Base-by-base conservation (phyloP, 1,140 invertebrate species). In the Mycetomoellerius zeteki region DNA sequence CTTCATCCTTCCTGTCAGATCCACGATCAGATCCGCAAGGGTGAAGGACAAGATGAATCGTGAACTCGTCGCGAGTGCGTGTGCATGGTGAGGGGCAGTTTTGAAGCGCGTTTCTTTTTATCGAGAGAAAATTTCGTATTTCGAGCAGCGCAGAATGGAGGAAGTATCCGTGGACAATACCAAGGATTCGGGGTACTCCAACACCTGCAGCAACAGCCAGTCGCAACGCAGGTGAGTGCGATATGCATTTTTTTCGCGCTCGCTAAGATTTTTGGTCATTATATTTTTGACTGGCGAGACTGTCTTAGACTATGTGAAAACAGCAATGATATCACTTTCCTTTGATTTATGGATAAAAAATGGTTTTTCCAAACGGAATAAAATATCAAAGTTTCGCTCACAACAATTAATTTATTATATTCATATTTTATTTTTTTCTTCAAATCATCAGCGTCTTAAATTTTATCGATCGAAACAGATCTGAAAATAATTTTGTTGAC, bases 111-210 rank as follows among this genome's bases (percentile, higher is more conserved):
- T 47, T 80, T 37, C 52, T 62, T 27, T n/a, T 56, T 24, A 3
- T 33, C 6, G 12, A 14, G 12, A 21, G 7, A 67, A 0, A 56
- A 81, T 24, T 43, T 43, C 12, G 14, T 56, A 43, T 30, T 50
- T 50, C 30, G 10, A 19, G 7, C 5, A 8, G 16, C 4, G 14
- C 65, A 94, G 84, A 24, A 96, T 96, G 94, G 95, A 96, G 91
- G 95, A 96, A 90, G 95, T 94, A n/a, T 95, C 94, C 19, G 96
- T 94, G 14, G 94, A 95, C 50, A 96, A 96, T 88, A 96, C 96
- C 0, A 97, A 97, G 92, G 97, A 98, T 95, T 98, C 97, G 14
- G 97, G 96, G 1, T 98, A 98, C 92, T 97, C 97, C 0, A 97
- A 97, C 90, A 97, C 97, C 7, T 97, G 96, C 94, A 97, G 97